phyloP scores from a whole-genome alignment of 1,140 invertebrate species.

The Drosophila lini region DNA sequence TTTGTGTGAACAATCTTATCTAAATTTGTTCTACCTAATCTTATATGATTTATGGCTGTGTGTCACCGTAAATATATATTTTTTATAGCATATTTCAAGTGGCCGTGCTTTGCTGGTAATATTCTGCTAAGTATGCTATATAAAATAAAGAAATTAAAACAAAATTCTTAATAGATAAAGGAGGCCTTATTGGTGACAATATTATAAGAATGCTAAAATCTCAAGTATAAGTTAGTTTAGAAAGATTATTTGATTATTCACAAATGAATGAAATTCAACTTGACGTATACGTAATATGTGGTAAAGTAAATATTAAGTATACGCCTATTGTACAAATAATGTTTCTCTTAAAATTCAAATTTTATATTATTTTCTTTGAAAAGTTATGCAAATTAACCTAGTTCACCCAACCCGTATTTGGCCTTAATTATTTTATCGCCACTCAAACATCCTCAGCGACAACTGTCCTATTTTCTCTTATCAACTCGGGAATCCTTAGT shows the following conservation, averaged over 20 bases:
- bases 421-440: not conserved
- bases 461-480: not conserved
- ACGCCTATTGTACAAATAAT: not conserved
- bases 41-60: conserved; percentile 3
- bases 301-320: conserved; percentile 3
- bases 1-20: conserved; percentile 12
- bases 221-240: rapidly evolving
- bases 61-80: not conserved
- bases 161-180: not conserved
- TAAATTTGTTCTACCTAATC: not conserved
- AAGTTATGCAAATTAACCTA: not conserved
- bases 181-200: too few relatives aligned
- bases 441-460: not conserved
- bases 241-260: not conserved
- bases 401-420: too few relatives aligned
- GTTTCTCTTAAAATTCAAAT: not conserved
- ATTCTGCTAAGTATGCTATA: conserved; percentile 37
- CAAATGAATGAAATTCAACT: not conserved
- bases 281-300: not conserved
- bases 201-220: not conserved
- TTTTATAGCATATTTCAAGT: conserved; percentile 20
- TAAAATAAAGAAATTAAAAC: not conserved
- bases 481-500: conserved; percentile 8
- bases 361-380: too few relatives aligned
- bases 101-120: not conserved